A percentile compares a stretch with the other conserved stretches of the same genome.
Conservation (phyloP, 2,888 invertebrate genomes). For the Disparrhopalites patrizii region DNA sequence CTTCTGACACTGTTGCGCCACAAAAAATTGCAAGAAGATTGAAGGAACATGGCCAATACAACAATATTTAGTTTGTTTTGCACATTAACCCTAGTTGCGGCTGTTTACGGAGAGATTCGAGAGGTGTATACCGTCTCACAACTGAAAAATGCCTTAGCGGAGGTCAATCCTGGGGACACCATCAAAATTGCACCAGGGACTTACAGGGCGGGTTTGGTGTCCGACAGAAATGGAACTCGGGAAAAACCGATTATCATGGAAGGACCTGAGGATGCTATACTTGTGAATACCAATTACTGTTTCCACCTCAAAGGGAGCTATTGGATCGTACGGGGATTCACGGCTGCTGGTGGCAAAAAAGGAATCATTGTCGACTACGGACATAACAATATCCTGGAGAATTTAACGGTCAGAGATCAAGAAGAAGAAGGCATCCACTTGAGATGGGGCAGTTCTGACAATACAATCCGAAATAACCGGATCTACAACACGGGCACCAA, state of each 20-base stretch:
- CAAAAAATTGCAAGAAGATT: too few species aligned
- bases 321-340: slow-evolving; percentile 31
- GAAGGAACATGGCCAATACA: too few species aligned
- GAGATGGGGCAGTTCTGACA: slow-evolving; percentile 36
- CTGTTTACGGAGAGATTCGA: not conserved
- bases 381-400: slow-evolving; percentile 34
- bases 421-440: slow-evolving; percentile 42
- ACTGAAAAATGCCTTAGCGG: slow-evolving; percentile 29
- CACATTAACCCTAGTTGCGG: too few species aligned
- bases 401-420: slow-evolving; percentile 33
- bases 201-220: slow-evolving; percentile 36
- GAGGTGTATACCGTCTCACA: slow-evolving; percentile 24
- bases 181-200: slow-evolving; percentile 30
- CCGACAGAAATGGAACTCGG: slow-evolving; percentile 29
- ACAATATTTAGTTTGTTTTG: too few species aligned
- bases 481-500: slow-evolving; percentile 34
- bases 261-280: slow-evolving; percentile 27
- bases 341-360: slow-evolving; percentile 33
- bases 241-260: slow-evolving; percentile 30
- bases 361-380: slow-evolving; percentile 39
- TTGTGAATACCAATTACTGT: slow-evolving; percentile 34
- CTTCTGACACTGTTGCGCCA: too few species aligned
- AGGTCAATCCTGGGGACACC: slow-evolving; percentile 34
- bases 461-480: slow-evolving; percentile 23
- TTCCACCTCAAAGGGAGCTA: slow-evolving; percentile 30